Base-by-base conservation (phyloP, 1,140 invertebrate genomes). In the Phymorhynchus buccinoides region DNA sequence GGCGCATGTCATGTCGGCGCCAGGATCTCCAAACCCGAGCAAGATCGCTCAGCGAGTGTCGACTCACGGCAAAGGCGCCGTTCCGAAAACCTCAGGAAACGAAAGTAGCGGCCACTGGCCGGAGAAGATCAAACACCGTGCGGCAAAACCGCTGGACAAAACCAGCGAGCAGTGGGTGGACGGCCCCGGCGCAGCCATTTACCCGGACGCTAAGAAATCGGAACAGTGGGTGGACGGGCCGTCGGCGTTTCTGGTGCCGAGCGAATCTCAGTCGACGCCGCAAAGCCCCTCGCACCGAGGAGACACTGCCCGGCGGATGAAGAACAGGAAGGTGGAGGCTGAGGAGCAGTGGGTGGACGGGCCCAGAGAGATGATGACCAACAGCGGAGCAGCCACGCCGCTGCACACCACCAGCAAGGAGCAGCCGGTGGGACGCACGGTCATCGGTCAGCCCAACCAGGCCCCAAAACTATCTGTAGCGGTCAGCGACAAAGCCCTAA, bases 311-410 rank as follows among this genome's bases (percentile, higher is more conserved):
- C 71, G 80, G 3, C 86, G 88, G 56, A 77, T 87, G 35, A 86
- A 87, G 44, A 88, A 87, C 71, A 87, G 89, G 22, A 91, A 89
- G 94, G 97, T 88, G 95, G 96, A 89, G 96, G 96, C 92, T 95
- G 97, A 94, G 79, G 97, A 98, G 94, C 98, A 96, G 0, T 99
- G 98, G 98, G 96, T 98, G 75, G 98, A 99, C 93, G 97, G 97
- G 0, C 98, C 97, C 2, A 88, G 83, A 73, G 90, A 91, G 85
- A 92, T 92, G 91, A 85, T 90, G 35, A 52, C 84, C 22, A 56
- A 37, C 12, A 82, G 48, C 66, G 42, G 83, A 56, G 80, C 79
- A 4, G 85, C 85, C 75, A 86, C 82, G 80, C 89, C 84, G 35
- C 86, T 89, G 41, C 88, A 90, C 75, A 84, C 86, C 41, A 88